Base-by-base conservation (phyloP, 2,888 invertebrate species). In the Leucophenga maculata region DNA sequence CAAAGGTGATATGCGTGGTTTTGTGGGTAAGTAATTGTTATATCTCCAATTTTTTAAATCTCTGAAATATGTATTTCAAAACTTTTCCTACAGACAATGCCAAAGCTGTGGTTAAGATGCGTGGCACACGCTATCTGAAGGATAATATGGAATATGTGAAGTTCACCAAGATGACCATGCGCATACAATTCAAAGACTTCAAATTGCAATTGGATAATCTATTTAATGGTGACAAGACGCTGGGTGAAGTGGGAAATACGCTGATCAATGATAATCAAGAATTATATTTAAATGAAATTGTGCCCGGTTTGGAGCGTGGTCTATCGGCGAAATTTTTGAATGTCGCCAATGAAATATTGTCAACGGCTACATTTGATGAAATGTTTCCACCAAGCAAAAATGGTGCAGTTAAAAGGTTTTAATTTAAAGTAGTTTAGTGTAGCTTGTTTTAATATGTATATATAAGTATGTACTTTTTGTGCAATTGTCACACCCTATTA, bases 241-340 rank as follows among this genome's bases (percentile, higher is more conserved):
- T 89, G 13, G 87, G 88, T 0, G 85, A 87, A 71, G 84, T 88
- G 55, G 89, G 89, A 65, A 89, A 89, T 71, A 74, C 74, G 0
- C 78, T 89, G 26, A 88, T 89, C 68, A 89, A 89, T 71, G 84
- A 88, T 39, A 88, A 89, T 74, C 85, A 86, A 59, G 85, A 88
- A 9, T 72, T 89, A 14, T 89, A 88, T 71, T 75, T 89, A 39
- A 84, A 77, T 67, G 89, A 89, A 74, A 86, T 89, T 60, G 83
- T 86, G 66, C 89, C 89, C 0, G 88, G 89, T 3, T 75, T 89
- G 62, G 89, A 89, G 72, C 85, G 83, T 32, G 86, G 86, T 4
- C 72, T 89, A 20, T 86, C 89, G 4, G 81, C 86, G 65, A 87
- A 87, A 70, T 89, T 89, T 68, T 69, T 88, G 1, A 85, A 85